Base-by-base conservation (phyloP, 2,797 vertebrate genomes). In the Sphaeramia orbicularis region DNA sequence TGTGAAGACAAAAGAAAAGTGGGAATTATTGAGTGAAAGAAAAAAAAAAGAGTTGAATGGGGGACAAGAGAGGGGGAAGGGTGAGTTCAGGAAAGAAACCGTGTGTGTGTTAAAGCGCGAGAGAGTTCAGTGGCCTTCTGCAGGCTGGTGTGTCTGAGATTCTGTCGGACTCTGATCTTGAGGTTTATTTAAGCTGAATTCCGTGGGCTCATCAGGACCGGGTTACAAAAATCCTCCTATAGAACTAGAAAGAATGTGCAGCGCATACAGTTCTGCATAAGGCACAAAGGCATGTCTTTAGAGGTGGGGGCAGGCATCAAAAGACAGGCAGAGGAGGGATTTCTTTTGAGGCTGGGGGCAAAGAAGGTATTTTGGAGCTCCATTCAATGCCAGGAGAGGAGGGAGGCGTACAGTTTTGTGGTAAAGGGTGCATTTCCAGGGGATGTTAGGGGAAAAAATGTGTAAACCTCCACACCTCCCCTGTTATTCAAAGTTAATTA, bases 141-240 rank as follows among this genome's bases (percentile, higher is more conserved):
- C 80, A 81, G 81, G 50, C 80, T 76, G 76, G 78, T 84, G 86
- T 74, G 86, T 88, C 76, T 86, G 89, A 90, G 82, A 87, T 87
- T 90, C 51, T 70, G 80, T 81, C 65, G 70, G 86, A 88, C 88
- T 90, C 88, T 89, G 91, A 92, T 91, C 92, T 92, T 92, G 90
- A 92, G 87, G 92, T 93, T 92, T 94, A 90, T 93, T 94, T 92
- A 93, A 91, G 91, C 91, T 90, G 90, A 92, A 94, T 93, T 93
- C 91, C 90, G 78, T 86, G 86, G 89, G 91, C 90, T 93, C 92
- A 92, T 93, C 89, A 89, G 90, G 89, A 87, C 87, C 78, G 86
- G 61, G 88, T 91, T 88, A 89, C 91, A 90, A 83, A 93, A 91
- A 91, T 92, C 91, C 90, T 91, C 91, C 92, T 94, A 92, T 93